phyloP scores from a whole-genome alignment of 2,888 invertebrate species.

The Perdita meconis region DNA sequence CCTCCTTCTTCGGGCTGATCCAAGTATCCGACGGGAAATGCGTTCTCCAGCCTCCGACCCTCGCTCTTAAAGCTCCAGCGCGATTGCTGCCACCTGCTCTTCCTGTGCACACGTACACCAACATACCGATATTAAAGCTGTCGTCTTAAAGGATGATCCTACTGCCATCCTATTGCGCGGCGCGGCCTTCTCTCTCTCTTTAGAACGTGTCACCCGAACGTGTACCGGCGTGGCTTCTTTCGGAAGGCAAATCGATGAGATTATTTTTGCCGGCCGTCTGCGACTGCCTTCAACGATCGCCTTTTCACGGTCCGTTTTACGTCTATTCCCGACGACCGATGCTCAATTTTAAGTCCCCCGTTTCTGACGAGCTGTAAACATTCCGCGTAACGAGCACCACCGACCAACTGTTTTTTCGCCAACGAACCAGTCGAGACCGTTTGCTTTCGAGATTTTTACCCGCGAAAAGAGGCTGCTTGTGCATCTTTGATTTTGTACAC shows the following conservation, averaged over 20 bases:
- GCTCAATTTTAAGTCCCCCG: slow-evolving; percentile 14
- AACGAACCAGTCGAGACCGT: background rate
- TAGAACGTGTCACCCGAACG: slow-evolving; percentile 50
- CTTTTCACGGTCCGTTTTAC: slow-evolving; percentile 21
- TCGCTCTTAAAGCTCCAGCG: slow-evolving; percentile 70
- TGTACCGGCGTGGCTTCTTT: slow-evolving; percentile 68
- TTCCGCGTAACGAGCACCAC: background rate
- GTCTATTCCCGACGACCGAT: background rate
- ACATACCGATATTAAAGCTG: slow-evolving; percentile 65
- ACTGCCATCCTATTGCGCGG: slow-evolving; percentile 55
- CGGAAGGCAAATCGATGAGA: slow-evolving; percentile 70
- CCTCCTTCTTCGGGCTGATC: slow-evolving; percentile 59
- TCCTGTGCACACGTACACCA: slow-evolving; percentile 65
- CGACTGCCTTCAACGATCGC: slow-evolving; percentile 39
- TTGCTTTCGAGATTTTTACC: slow-evolving; percentile 7
- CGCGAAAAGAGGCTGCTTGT: slow-evolving; percentile 4
- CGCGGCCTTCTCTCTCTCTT: slow-evolving; percentile 45
- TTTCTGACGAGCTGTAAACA: slow-evolving; percentile 29
- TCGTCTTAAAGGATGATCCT: slow-evolving; percentile 73
- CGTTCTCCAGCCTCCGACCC: slow-evolving; percentile 64
- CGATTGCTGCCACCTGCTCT: slow-evolving; percentile 71
- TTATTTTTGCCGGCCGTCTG: slow-evolving; percentile 60
- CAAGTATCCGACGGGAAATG: slow-evolving; percentile 61
- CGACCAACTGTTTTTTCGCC: background rate
- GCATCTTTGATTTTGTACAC: slow-evolving; percentile 14